These are phyloP conservation scores for Alligator mississippiensis DNA, from an alignment of 2,113 vertebrate species.

Conservation along the genomic window DNA sequence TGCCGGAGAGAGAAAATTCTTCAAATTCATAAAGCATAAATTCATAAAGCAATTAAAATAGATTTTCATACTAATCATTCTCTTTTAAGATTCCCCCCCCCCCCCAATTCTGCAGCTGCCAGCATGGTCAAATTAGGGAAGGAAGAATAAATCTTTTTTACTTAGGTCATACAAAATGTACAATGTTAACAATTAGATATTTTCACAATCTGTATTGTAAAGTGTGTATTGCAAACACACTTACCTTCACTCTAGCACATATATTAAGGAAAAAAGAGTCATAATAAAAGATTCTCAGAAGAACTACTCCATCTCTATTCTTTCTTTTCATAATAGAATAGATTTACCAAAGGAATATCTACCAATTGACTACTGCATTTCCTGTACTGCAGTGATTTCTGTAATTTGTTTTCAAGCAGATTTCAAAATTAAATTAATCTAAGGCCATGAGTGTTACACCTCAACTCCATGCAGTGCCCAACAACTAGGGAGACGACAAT, in stretches of 20 bases:
- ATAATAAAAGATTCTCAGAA: background rate
- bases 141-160: background rate
- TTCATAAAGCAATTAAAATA: background rate
- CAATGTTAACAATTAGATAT: too few relatives aligned
- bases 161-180: too few relatives aligned
- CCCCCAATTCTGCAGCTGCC: background rate
- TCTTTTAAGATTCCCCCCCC: background rate
- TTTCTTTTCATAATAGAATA: background rate
- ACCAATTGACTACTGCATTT: background rate
- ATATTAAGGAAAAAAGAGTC: background rate
- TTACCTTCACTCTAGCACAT: background rate
- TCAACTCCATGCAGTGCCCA: too few relatives aligned
- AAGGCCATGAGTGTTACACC: background rate
- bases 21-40: background rate
- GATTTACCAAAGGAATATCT: background rate
- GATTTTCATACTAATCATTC: background rate
- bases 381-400: background rate
- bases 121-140: background rate
- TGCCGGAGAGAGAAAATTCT: background rate
- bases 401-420: background rate
- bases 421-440: background rate
- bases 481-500: too few relatives aligned
- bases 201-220: background rate
- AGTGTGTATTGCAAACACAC: background rate
- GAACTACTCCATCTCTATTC: background rate